Base-by-base conservation (phyloP, 2,888 invertebrate genomes). In the Amiota minor region DNA sequence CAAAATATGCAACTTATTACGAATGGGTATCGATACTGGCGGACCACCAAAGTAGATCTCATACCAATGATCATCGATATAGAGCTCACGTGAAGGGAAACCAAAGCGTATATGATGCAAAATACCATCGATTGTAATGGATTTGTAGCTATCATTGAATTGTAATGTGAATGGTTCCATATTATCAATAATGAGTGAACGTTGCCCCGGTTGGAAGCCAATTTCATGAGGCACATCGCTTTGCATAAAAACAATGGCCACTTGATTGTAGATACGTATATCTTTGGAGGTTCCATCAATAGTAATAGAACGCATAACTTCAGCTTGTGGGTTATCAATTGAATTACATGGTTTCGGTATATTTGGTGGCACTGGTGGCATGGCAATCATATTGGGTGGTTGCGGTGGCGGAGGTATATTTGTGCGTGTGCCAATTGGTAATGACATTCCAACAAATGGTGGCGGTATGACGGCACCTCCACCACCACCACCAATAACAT, bases 21-120 rank as follows among this genome's bases (percentile, higher is more conserved):
- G 94, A 53, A 98, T 92, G 61, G 95, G 93, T 11, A 98, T 94
- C 1, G 93, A 93, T 67, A 97, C 92, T 0, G 96, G 94, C 64
- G 95, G 94, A 1, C 97, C 97, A 49, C 96, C 97, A 88, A 99
- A 99, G 89, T 95, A 96, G 82, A 97, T 96, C 88, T 98, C 98
- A 88, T 94, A 98, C 91, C 96, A 95, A 75, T 94, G 92, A 10
- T 95, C 95, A 87, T 99, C 96, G 67, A 99, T 94, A 83, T 94
- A 96, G 50, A 99, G 90, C 86, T 98, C 98, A 71, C 97, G 92
- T 0, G 97, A 97, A 0, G 98, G 98, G 12, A 96, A 96, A 16
- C 98, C 98, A 79, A 98, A 94, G 80, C 95, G 93, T 53, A 98
- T 94, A 76, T 94, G 93, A 87, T 95, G 95, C 6, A 92, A 90